These are phyloP conservation scores for Leucosticte australis DNA, from an alignment of 2,113 vertebrate genomes.

Conservation along the genomic window DNA sequence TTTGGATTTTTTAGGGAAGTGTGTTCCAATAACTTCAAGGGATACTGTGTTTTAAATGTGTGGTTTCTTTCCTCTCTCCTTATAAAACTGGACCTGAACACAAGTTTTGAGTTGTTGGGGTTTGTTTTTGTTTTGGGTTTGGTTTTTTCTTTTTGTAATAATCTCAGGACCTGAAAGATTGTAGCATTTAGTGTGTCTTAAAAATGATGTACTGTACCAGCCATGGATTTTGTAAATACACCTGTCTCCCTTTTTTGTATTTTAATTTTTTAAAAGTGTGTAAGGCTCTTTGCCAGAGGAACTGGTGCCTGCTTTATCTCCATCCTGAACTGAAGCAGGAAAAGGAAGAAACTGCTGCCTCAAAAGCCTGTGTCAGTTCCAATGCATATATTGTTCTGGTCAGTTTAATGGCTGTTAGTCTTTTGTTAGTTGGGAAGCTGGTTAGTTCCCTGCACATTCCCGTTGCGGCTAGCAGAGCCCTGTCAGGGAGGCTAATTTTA, in stretches of 20 bases:
- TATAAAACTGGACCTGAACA: slow-evolving; percentile 78
- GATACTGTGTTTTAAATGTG: slow-evolving; percentile 68
- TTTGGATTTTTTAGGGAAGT: slow-evolving; percentile 50
- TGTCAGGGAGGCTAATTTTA: slow-evolving; percentile 14
- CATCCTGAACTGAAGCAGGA: slow-evolving; percentile 66
- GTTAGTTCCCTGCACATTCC: neutral
- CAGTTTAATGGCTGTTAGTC: neutral
- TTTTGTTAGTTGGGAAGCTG: neutral
- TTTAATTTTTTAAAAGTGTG: slow-evolving; percentile 72
- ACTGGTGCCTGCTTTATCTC: slow-evolving; percentile 75
- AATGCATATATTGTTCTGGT: slow-evolving; percentile 7
- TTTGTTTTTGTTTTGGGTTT: neutral
- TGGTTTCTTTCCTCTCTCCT: slow-evolving; percentile 65
- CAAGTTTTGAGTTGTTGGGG: slow-evolving; percentile 72
- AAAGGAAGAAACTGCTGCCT: slow-evolving; percentile 73
- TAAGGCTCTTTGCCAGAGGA: slow-evolving; percentile 74
- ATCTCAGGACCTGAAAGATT: slow-evolving; percentile 86
- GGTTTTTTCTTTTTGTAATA: slow-evolving; percentile 71
- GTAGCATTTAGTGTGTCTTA: slow-evolving; percentile 87
- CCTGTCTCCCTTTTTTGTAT: slow-evolving; percentile 80
- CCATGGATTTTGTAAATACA: slow-evolving; percentile 85
- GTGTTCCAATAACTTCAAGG: slow-evolving; percentile 64
- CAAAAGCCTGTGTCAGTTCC: slow-evolving; percentile 55
- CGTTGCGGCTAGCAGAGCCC: neutral
- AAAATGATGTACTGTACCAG: slow-evolving; percentile 86